Evolutionary conservation across 1,140 invertebrate genomes (phyloP), one percentile per base, ranked within the genome.

Genomic region (Drosophila teissieri): DNA sequence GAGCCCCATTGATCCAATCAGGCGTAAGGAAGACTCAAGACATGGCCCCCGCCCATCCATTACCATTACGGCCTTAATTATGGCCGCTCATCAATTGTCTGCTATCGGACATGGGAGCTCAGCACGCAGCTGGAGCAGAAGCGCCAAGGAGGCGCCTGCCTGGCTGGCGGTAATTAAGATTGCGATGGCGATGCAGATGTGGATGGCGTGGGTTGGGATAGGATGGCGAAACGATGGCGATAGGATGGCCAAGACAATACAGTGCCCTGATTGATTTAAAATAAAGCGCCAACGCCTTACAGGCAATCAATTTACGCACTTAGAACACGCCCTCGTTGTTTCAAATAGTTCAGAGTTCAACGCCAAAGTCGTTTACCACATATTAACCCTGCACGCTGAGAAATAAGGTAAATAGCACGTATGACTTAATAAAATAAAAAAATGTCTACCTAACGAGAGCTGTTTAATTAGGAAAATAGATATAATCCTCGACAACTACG

Each of bases 251-350:
- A 27, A 48, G 57, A 56, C 44, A 56, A 72, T 78, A 60, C 31
- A 37, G 45, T 69, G 75, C 75, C 78, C 63, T 88, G 83, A 88
- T 88, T 86, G 82, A 74, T 78, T 85, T 85, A 44, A 73, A 86
- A 78, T 79, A 70, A 64, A 80, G 62, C 73, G 46, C 53, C 42
- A 65, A 45, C 58, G 39, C 42, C 42, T 63, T 27, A 44, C 49
- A 45, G 63, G 56, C 78, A 68, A 78, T 76, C 65, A 86, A 86
- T 79, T 86, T 88, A 88, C 62, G 84, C 79, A 83, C 79, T 79
- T 78, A 60, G 73, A 81, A 40, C 78, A 68, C 72, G 44, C 69
- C 70, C 34, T 15, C 17, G 24, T 15, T 34, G 37, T 48, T 44
- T 15, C 42, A 4, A 37, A 69, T 55, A 78, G 73, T 69, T 69